These are phyloP conservation scores for Linyphia triangularis DNA, from an alignment of 2,888 invertebrate species.

Conservation along the genomic window DNA sequence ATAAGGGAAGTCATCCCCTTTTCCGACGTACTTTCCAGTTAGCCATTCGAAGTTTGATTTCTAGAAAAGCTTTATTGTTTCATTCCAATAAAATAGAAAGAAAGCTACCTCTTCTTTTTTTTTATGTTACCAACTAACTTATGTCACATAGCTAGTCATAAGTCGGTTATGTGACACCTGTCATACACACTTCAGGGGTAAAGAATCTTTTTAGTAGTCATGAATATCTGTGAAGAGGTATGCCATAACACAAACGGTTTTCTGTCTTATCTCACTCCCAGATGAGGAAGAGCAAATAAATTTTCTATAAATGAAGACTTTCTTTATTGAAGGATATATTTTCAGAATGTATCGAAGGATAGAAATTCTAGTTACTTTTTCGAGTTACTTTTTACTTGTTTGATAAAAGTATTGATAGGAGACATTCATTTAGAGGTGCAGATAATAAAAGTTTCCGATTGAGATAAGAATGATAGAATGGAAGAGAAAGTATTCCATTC, in stretches of 20 bases:
- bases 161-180: constrained; percentile 33
- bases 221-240: neutral
- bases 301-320: constrained; percentile 14
- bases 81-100: constrained; percentile 32
- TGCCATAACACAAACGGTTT: constrained; percentile 18
- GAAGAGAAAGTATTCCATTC: neutral
- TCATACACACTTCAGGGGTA: constrained; percentile 37
- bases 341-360: neutral
- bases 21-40: constrained; percentile 7
- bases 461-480: neutral
- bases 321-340: constrained; percentile 14
- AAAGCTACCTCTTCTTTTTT: constrained; percentile 23
- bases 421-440: neutral
- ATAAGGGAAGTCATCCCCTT: constrained; percentile 23
- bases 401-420: neutral
- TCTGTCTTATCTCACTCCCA: neutral
- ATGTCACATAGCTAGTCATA: constrained; percentile 16
- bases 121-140: constrained; percentile 16
- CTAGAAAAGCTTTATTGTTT: constrained; percentile 44
- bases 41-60: constrained; percentile 35
- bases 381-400: neutral
- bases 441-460: neutral
- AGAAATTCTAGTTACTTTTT: neutral
- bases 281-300: neutral
- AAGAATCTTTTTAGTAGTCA: constrained; percentile 2